phyloP scores from a whole-genome alignment of 2,888 invertebrate species.

The Hymenopus coronatus region DNA sequence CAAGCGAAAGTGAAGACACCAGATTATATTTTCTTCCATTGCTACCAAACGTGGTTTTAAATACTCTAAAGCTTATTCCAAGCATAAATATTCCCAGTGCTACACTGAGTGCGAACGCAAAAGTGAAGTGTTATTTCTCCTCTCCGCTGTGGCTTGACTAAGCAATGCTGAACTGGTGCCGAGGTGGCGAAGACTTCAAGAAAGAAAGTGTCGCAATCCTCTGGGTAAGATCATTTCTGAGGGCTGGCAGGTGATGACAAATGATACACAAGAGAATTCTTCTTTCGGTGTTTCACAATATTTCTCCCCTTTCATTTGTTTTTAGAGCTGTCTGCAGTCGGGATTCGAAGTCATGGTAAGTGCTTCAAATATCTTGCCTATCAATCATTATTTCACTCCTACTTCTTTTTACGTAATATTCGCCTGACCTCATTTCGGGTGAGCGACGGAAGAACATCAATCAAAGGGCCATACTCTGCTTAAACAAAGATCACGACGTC shows the following conservation, averaged over 20 bases:
- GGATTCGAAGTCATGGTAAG: background rate
- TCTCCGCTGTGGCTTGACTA: background rate
- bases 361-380: background rate
- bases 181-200: background rate
- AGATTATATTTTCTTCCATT: no score
- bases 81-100: no score
- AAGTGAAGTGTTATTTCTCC: background rate
- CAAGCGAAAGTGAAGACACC: no score
- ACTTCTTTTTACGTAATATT: background rate
- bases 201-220: background rate
- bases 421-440: background rate
- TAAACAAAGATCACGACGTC: background rate
- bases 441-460: background rate
- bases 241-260: slow-evolving; percentile 17
- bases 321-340: background rate
- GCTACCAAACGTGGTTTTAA: no score
- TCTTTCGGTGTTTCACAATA: background rate
- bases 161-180: background rate
- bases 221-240: background rate
- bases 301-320: background rate
- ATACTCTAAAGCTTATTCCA: no score
- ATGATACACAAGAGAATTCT: background rate
- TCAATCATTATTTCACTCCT: background rate
- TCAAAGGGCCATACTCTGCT: background rate
- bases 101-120: no score